Percentiles rank a stretch among this genome's conserved stretches.
These are phyloP conservation scores for Hyperoodon ampullatus DNA, from an alignment of 2,113 vertebrate species.

Conservation along the genomic window DNA sequence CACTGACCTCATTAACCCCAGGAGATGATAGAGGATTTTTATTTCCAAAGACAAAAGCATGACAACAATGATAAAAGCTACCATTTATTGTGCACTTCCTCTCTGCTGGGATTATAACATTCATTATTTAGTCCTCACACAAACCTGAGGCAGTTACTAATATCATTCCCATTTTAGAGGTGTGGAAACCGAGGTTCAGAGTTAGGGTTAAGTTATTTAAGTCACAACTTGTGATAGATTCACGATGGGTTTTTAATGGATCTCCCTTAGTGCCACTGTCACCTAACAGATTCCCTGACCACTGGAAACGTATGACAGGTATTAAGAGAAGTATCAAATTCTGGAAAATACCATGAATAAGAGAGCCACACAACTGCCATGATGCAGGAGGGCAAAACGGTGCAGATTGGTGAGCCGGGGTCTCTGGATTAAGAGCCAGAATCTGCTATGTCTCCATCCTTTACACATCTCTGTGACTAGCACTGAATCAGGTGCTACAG, in stretches of 20 bases:
- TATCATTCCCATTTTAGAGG: background rate
- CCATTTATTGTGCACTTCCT: background rate
- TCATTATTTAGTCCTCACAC: background rate
- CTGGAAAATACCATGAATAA: background rate
- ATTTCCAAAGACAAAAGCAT: background rate
- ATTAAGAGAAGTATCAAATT: background rate
- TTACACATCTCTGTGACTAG: background rate
- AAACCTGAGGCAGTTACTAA: background rate
- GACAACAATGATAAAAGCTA: background rate
- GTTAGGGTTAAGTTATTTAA: background rate
- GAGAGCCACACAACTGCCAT: background rate
- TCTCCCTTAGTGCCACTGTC: background rate
- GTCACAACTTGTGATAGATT: background rate
- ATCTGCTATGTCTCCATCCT: rapidly evolving
- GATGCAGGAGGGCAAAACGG: background rate
- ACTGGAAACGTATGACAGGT: background rate
- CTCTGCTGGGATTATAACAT: background rate
- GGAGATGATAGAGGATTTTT: background rate
- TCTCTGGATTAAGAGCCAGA: background rate
- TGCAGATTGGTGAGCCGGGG: background rate
- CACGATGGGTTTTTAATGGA: background rate
- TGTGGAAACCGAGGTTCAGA: background rate
- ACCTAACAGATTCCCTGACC: background rate
- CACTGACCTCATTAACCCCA: background rate
- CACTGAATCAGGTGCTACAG: background rate